Conservation (phyloP, 2,888 invertebrate genomes). For the Eledona agricola region DNA sequence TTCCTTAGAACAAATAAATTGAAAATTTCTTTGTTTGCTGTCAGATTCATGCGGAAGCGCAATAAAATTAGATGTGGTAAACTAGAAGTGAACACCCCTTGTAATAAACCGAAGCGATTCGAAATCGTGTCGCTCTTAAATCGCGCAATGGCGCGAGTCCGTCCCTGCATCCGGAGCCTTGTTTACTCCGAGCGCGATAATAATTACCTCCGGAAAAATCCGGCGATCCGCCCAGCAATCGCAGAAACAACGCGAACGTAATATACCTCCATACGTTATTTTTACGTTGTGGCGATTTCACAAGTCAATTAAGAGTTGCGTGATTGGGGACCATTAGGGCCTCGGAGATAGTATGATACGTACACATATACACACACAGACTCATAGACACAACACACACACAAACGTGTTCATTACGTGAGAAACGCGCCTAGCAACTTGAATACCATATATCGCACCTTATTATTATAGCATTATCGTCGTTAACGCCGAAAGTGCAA, state of each 20-base stretch:
- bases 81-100: no score
- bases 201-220: conserved; percentile 14
- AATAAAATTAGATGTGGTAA: no score
- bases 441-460: conserved; percentile 45
- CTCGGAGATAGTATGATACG: conserved; percentile 36
- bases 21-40: no score
- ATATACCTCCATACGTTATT: conserved; percentile 25
- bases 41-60: no score
- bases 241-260: conserved; percentile 20
- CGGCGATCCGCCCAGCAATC: conserved; percentile 26
- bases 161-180: no score
- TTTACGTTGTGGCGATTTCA: conserved; percentile 31
- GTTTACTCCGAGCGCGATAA: conserved; percentile 21
- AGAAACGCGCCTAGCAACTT: conserved; percentile 53
- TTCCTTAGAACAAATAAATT: no score
- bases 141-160: no score
- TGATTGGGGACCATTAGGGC: conserved; percentile 58
- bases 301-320: conserved; percentile 61
- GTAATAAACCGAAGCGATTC: no score
- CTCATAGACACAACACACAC: conserved; percentile 33
- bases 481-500: conserved; percentile 30
- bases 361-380: conserved; percentile 35
- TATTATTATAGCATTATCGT: conserved; percentile 48
- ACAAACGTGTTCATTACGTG: conserved; percentile 58
- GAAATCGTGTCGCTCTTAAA: no score